Evolutionary conservation across 1,140 invertebrate species (phyloP).

Genomic region (Tribolium castaneum): DNA sequence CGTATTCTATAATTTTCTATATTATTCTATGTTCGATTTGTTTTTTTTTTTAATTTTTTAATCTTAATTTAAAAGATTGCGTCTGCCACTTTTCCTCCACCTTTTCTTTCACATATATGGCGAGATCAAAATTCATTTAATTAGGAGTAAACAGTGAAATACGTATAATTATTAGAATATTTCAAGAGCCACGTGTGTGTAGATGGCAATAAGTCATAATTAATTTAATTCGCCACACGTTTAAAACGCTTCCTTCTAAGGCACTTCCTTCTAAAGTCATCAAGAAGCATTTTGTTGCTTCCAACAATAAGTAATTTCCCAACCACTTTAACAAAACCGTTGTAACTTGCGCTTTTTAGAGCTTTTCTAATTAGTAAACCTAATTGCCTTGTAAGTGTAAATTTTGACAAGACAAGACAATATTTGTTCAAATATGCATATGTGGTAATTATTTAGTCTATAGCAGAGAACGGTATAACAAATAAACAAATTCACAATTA

Average conservation of each 20-base stretch:
- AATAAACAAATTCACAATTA: neutral
- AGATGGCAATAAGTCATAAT: neutral
- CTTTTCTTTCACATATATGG: no score
- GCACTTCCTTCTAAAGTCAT: neutral
- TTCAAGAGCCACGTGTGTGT: neutral
- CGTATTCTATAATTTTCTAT: no score
- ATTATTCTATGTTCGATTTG: no score
- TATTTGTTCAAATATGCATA: neutral
- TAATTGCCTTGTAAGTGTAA: neutral
- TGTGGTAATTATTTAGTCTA: slow-evolving; percentile 1
- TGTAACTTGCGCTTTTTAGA: neutral
- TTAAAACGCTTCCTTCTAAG: neutral
- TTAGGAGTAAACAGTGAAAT: no score
- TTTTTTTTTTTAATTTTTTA: no score
- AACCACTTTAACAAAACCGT: neutral
- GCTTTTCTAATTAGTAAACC: neutral
- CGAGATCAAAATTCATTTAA: no score
- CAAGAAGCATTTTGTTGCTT: neutral
- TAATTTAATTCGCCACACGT: neutral
- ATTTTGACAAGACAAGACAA: neutral
- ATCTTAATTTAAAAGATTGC: no score
- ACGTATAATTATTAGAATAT: neutral
- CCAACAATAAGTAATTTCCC: neutral
- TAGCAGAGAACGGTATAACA: neutral
- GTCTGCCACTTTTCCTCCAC: neutral